phyloP scores from a whole-genome alignment of 92 coral and sea anemone species.

The Porites cylindrica region DNA sequence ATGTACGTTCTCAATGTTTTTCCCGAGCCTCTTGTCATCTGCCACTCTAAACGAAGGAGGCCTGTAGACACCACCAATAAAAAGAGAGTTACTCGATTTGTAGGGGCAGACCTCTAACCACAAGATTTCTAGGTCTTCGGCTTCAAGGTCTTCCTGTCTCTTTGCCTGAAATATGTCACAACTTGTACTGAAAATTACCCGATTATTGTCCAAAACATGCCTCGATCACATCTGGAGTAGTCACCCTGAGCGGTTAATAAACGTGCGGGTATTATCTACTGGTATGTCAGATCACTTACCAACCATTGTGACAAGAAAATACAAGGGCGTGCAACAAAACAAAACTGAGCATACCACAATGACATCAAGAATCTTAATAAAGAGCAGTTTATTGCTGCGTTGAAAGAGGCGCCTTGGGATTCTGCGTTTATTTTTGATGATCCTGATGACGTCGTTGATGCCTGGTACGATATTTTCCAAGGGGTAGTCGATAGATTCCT shows the following conservation, averaged over 20 bases:
- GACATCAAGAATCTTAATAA: too few relatives aligned
- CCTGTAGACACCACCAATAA: conserved; percentile 45
- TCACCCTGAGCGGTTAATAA: conserved; percentile 51
- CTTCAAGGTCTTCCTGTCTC: conserved; percentile 12
- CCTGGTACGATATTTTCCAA: too few relatives aligned
- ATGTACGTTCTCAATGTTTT: conserved; percentile 60
- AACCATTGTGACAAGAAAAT: not conserved
- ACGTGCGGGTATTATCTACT: conserved; percentile 27
- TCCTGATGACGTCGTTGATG: too few relatives aligned
- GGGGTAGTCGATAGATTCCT: too few relatives aligned
- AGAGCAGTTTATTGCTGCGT: too few relatives aligned
- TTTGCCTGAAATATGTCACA: conserved; percentile 31
- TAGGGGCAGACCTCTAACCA: conserved; percentile 36
- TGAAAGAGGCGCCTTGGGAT: too few relatives aligned
- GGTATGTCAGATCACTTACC: conserved; percentile 74
- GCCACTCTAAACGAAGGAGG: conserved; percentile 53
- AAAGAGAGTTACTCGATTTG: not conserved
- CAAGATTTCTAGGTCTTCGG: conserved; percentile 7
- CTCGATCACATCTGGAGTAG: conserved; percentile 73
- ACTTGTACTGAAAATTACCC: not conserved
- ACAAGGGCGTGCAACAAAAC: too few relatives aligned
- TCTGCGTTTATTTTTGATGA: too few relatives aligned
- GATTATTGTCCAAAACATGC: conserved; percentile 47
- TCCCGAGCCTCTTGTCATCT: conserved; percentile 44
- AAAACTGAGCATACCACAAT: too few relatives aligned